Percentiles rank a stretch among this genome's conserved stretches.
These are phyloP conservation scores for Drosophila affinis DNA, from an alignment of 2,888 invertebrate genomes.

Conservation along the genomic window DNA sequence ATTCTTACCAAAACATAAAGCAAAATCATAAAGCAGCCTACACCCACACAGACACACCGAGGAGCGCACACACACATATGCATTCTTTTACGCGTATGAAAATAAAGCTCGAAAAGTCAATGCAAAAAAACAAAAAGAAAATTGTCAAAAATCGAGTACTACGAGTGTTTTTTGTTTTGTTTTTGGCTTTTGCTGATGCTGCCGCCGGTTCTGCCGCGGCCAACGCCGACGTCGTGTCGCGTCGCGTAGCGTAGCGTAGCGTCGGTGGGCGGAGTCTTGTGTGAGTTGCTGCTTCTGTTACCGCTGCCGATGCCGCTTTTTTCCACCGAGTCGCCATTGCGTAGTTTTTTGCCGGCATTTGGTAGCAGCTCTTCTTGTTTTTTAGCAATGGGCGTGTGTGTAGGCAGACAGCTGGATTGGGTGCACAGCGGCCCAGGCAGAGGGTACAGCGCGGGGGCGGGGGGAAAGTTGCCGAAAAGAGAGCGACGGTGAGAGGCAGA, in stretches of 20 bases:
- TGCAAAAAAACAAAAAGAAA: conserved; percentile 47
- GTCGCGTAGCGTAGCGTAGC: conserved; percentile 3
- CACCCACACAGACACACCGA: conserved; percentile 10
- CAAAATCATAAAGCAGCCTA: conserved; percentile 11
- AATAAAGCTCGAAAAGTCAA: conserved; percentile 71
- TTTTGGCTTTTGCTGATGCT: conserved; percentile 16
- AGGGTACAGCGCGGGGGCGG: conserved; percentile 1
- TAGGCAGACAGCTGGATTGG: conserved; percentile 60
- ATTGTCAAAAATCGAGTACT: conserved; percentile 73
- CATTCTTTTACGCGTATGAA: conserved; percentile 13
- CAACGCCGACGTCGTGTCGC: neutral
- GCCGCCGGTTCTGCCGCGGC: conserved; percentile 23
- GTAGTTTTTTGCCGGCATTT: conserved; percentile 70
- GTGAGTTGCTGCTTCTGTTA: conserved; percentile 46
- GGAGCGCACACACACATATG: conserved; percentile 18
- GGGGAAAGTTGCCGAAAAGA: neutral
- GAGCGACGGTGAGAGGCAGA: neutral
- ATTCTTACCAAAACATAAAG: conserved; percentile 53
- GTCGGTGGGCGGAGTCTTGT: conserved; percentile 72
- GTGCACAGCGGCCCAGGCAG: conserved; percentile 6
- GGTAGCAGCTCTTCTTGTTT: conserved; percentile 55
- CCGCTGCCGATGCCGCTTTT: conserved; percentile 9
- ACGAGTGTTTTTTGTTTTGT: conserved; percentile 49
- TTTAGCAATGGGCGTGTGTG: conserved; percentile 76
- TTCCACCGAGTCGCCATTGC: conserved; percentile 69